Percentiles rank a stretch among this genome's conserved stretches.
Evolutionary conservation across 2,797 vertebrate species (phyloP).

Genomic region (Acrossocheilus fasciatus): DNA sequence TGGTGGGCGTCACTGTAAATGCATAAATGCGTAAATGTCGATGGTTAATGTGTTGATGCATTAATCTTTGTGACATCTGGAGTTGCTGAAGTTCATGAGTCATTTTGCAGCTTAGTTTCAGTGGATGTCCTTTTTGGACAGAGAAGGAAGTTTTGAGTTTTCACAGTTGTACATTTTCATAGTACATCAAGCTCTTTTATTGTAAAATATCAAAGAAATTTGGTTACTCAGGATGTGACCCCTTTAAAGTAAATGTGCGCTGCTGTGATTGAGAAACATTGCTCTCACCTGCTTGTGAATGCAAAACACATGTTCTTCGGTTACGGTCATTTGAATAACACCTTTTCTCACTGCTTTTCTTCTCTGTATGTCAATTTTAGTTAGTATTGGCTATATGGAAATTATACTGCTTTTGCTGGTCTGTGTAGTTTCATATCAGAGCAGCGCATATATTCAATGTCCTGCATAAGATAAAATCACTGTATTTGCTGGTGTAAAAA

Average conservation of each 20-base stretch:
- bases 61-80: background rate
- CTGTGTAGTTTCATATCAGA: background rate
- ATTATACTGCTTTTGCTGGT: background rate
- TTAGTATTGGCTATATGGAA: background rate
- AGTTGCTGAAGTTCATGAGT: background rate
- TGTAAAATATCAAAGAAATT: background rate
- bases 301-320: background rate
- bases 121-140: background rate
- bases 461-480: background rate
- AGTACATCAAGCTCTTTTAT: background rate
- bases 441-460: background rate
- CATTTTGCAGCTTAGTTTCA: background rate
- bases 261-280: background rate
- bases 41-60: background rate
- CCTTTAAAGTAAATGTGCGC: background rate
- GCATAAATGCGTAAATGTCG: background rate
- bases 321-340: constrained; percentile 1
- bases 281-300: background rate
- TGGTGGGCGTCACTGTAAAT: background rate
- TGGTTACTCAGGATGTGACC: background rate
- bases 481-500: background rate
- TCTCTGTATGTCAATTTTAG: background rate
- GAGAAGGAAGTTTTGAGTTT: background rate
- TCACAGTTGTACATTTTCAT: background rate
- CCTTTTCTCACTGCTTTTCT: background rate